Percentiles rank a stretch among this genome's conserved stretches.
Conservation (phyloP, 2,797 vertebrate genomes). For the Epinephelus malabaricus region DNA sequence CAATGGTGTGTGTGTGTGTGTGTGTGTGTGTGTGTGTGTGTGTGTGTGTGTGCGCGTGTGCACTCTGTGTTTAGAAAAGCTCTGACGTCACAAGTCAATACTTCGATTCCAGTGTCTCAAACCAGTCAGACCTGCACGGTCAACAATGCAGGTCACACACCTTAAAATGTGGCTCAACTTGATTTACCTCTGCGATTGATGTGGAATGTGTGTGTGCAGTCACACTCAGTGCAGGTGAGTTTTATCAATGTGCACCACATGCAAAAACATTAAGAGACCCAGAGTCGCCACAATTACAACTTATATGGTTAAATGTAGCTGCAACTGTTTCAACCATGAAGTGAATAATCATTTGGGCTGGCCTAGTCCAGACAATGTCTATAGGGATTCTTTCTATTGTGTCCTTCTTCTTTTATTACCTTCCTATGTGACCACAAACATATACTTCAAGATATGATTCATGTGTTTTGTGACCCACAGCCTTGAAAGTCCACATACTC, state of each 20-base stretch:
- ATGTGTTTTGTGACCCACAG: too few species aligned
- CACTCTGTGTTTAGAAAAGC: not conserved
- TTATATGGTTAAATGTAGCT: not conserved
- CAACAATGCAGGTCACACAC: not conserved
- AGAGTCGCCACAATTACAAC: too few species aligned
- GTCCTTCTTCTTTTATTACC: not conserved
- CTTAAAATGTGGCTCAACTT: slow-evolving; percentile 1
- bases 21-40: too few species aligned
- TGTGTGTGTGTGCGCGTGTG: too few species aligned
- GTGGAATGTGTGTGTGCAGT: too few species aligned
- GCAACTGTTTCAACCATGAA: too few species aligned
- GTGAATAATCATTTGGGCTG: too few species aligned
- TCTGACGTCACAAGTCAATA: not conserved
- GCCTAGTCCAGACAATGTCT: not conserved
- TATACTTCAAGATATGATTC: too few species aligned
- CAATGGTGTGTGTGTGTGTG: not conserved
- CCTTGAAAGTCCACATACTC: not conserved
- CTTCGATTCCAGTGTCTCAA: not conserved
- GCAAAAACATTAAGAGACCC: not conserved
- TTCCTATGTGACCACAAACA: not conserved
- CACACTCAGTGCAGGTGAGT: not conserved
- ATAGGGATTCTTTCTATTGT: not conserved
- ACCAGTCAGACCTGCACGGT: not conserved
- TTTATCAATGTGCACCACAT: not conserved
- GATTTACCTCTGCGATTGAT: not conserved